Evolutionary conservation across 92 coral and sea anemone species (phyloP).

Genomic region (Chrysogorgia sp.): DNA sequence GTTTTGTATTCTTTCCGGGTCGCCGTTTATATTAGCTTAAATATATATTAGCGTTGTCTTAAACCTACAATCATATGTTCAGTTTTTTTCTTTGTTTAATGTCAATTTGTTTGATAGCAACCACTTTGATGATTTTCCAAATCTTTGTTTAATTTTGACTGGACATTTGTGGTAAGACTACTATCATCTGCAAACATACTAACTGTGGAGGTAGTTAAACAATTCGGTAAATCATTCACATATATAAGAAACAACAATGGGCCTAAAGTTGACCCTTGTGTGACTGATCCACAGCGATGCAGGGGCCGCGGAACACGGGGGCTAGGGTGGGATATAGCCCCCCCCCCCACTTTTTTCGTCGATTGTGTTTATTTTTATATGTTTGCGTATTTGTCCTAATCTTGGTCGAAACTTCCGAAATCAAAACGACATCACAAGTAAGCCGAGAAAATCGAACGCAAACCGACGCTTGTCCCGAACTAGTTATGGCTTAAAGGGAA

Average conservation of each 20-base stretch:
- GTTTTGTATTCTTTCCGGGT: neutral
- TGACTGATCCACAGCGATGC: too few relatives aligned
- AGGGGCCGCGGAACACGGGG: too few relatives aligned
- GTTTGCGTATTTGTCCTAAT: too few relatives aligned
- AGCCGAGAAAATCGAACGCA: too few relatives aligned
- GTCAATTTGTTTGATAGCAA: slow-evolving; percentile 20
- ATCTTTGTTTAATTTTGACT: slow-evolving; percentile 1
- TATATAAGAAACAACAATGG: slow-evolving; percentile 3
- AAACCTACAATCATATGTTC: slow-evolving; percentile 13
- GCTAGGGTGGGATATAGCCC: too few relatives aligned
- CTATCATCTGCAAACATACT: slow-evolving; percentile 17
- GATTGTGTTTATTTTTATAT: too few relatives aligned
- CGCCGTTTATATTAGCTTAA: neutral
- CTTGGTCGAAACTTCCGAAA: too few relatives aligned
- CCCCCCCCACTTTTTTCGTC: too few relatives aligned
- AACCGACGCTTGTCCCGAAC: too few relatives aligned
- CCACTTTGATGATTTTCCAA: neutral
- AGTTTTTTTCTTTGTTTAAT: neutral
- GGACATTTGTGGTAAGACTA: neutral
- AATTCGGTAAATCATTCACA: slow-evolving; percentile 5
- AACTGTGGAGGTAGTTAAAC: neutral
- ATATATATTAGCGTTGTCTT: neutral
- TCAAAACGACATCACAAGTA: too few relatives aligned
- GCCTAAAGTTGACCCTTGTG: too few relatives aligned
- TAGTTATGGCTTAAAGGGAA: too few relatives aligned